Evolutionary conservation across 2,797 vertebrate species (phyloP), one percentile per base, ranked within the genome.

Genomic region (Pteronotus mesoamericanus): DNA sequence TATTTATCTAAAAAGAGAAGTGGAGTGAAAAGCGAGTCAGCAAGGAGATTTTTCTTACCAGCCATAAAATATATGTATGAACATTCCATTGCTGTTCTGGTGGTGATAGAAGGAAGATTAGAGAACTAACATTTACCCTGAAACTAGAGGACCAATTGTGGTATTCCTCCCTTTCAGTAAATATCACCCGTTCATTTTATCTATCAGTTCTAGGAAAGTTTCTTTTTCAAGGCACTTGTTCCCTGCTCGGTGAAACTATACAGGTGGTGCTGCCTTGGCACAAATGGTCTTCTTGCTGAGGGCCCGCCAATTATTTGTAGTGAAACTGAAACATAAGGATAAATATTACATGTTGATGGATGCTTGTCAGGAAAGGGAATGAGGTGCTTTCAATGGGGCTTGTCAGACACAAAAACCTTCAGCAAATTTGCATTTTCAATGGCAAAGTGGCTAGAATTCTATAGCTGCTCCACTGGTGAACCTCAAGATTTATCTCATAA

Each of bases 281-380:
- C 94, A 98, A 98, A 94, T 53, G 2, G 42, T 55, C 86, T 98
- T 75, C 96, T 97, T 97, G 93, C 95, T 92, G 95, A 98, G 89
- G 95, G 93, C 91, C 96, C 2, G 11, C 97, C 97, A 98, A 94
- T 98, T 98, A 98, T 98, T 98, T 98, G 97, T 88, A 97, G 92
- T 11, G 68, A 97, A 98, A 97, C 90, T 96, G 95, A 98, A 98
- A 97, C 94, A 98, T 97, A 98, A 93, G 95, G 98, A 98, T 98
- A 98, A 98, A 98, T 98, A 98, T 98, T 98, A 97, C 96, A 98
- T 98, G 97, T 86, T 98, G 98, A 98, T 98, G 97, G 98, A 98
- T 98, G 98, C 96, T 98, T 98, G 96, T 98, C 98, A 98, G 95
- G 95, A 97, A 97, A 97, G 51, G 97, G 95, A 96, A 79, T 66